Evolutionary conservation across 2,797 vertebrate genomes (phyloP), one percentile per base, ranked within the genome.

Genomic region (Sebastes cheni): DNA sequence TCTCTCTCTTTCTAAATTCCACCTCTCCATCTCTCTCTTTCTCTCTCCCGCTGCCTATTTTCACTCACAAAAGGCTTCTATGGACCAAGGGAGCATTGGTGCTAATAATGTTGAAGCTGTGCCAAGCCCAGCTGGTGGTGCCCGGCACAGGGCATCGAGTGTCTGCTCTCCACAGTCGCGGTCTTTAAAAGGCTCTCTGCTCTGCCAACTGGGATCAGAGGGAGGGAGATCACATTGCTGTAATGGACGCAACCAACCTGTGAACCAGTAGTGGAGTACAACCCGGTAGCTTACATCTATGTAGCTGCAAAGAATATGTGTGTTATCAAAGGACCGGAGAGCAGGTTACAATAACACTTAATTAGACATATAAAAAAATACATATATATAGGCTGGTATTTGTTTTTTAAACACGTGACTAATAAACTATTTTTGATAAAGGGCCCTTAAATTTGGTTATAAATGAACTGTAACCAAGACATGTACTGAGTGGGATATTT

Each of bases 91-190:
- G 86, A 89, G 90, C 82, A 86, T 61, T 79, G 90, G 88, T 87
- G 92, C 92, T 94, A 94, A 94, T 94, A 94, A 93, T 89, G 92
- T 90, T 93, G 92, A 93, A 79, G 91, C 87, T 82, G 90, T 88
- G 93, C 93, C 94, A 94, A 90, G 92, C 92, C 93, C 93, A 94
- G 93, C 91, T 94, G 94, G 93, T 92, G 93, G 86, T 90, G 92
- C 77, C 90, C 92, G 68, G 93, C 91, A 93, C 92, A 93, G 93
- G 93, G 93, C 92, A 91, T 79, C 85, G 84, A 93, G 92, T 94
- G 93, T 94, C 93, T 93, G 91, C 93, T 93, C 92, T 93, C 88
- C 90, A 93, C 91, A 92, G 93, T 92, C 54, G 86, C 84, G 78
- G 90, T 89, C 92, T 94, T 93, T 91, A 93, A 93, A 93, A 93